Evolutionary conservation across 2,888 invertebrate species (phyloP).

Genomic region (Abrostola triplasia): DNA sequence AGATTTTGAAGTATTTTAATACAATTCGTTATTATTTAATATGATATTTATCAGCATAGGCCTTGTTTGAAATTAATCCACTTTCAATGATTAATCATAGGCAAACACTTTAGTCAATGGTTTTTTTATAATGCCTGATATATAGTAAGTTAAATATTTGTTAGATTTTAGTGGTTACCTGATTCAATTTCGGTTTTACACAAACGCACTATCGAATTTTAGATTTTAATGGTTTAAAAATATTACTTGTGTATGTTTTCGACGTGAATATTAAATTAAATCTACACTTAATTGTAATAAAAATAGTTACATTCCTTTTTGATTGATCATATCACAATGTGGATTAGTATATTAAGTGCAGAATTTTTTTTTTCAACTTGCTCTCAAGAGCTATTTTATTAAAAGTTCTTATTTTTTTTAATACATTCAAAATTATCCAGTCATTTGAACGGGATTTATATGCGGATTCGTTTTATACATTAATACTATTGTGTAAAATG

Average conservation of each 20-base stretch:
- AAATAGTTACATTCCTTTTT: conserved; percentile 57
- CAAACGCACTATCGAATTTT: conserved; percentile 17
- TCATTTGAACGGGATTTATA: conserved; percentile 11
- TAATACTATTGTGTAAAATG: conserved; percentile 21
- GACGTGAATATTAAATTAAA: conserved; percentile 18
- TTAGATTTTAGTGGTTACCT: conserved; percentile 54
- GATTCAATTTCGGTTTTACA: conserved; percentile 24
- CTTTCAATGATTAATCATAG: conserved; percentile 19
- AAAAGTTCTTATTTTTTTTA: conserved; percentile 21
- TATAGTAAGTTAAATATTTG: conserved; percentile 23
- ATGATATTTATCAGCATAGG: conserved; percentile 24
- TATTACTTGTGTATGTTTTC: conserved; percentile 14
- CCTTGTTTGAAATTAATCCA: conserved; percentile 8
- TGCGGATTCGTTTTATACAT: conserved; percentile 24
- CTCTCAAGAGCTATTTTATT: conserved; percentile 3
- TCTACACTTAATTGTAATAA: conserved; percentile 16
- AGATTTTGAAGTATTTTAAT: conserved; percentile 34
- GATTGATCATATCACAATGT: conserved; percentile 25
- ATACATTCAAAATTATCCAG: neutral
- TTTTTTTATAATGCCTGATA: conserved; percentile 21
- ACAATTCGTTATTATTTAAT: conserved; percentile 38
- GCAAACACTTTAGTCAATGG: conserved; percentile 20
- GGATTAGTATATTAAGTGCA: conserved; percentile 9
- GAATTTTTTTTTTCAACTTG: conserved; percentile 6
- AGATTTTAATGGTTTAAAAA: conserved; percentile 28